Conservation (phyloP, 2,888 invertebrate species). For the Caenorhabditis drosophilae region DNA sequence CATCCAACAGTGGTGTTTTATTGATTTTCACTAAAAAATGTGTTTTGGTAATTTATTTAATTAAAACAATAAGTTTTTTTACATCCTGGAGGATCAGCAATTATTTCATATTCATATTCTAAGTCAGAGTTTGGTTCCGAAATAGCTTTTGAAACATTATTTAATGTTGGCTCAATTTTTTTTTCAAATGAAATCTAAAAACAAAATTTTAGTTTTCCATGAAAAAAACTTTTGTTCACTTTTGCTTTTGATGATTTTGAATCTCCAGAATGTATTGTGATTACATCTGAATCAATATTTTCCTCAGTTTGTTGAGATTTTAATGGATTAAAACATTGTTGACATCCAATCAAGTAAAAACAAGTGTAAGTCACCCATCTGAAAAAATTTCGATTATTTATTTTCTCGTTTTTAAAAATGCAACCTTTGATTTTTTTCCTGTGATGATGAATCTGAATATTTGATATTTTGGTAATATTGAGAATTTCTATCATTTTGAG, state of each 20-base stretch:
- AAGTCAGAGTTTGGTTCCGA: neutral
- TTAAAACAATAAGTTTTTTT: slow-evolving; percentile 1
- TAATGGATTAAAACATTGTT: slow-evolving; percentile 17
- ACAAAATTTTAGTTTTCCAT: neutral
- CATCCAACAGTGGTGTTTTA: slow-evolving; percentile 36
- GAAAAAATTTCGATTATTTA: too few species aligned
- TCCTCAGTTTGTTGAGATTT: slow-evolving; percentile 2
- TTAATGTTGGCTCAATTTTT: neutral
- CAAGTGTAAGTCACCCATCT: slow-evolving; percentile 25
- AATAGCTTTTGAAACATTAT: neutral
- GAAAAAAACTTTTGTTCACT: neutral
- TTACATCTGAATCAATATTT: slow-evolving; percentile 2
- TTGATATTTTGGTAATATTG: too few species aligned
- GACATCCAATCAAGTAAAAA: slow-evolving; percentile 27
- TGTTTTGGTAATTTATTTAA: neutral
- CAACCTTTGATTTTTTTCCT: too few species aligned
- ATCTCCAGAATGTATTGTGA: slow-evolving; percentile 27
- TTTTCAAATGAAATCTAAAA: neutral
- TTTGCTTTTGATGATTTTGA: slow-evolving; percentile 1
- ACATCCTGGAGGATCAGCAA: slow-evolving; percentile 40
- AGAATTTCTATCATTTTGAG: too few species aligned
- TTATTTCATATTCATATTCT: slow-evolving; percentile 43
- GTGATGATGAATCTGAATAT: too few species aligned
- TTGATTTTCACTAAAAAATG: slow-evolving; percentile 31
- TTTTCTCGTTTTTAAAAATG: too few species aligned